Base-by-base conservation (phyloP, 1,140 invertebrate species). In the Euura lappo region DNA sequence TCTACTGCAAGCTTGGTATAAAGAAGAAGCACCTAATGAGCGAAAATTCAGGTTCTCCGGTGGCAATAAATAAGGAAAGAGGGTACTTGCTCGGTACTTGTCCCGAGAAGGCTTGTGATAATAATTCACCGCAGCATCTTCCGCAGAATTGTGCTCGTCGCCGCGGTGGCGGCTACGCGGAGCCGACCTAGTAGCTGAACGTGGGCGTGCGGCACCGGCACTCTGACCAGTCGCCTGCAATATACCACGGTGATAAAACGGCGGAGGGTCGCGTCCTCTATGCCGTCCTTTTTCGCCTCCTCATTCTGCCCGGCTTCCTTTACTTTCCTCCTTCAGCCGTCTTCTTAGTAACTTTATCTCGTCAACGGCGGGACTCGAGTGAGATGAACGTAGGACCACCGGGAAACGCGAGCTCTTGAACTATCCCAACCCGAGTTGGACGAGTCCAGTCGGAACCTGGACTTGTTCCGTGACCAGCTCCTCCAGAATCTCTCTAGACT, bases 291-390 rank as follows among this genome's bases (percentile, higher is more conserved):
- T n/a, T 11, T n/a, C 51, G 4, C 8, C 3, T 28, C 28, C 28
- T 28, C 28, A 28, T 28, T 28, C 28, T 28, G 28, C 28, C 28
- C 28, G 28, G 28, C 28, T 60, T 11, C 13, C 51, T 11, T 60
- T n/a, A 60, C 13, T 60, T n/a, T 60, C 8, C 51, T 60, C 51
- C 51, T 11, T n/a, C 51, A n/a, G 51, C 3, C 51, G 51, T 60
- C 51, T 60, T 60, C 51, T 60, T 60, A 60, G 51, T 60, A 60
- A 60, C 51, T 60, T 60, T 60, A 60, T 60, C 51, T 60, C 51
- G 51, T 60, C 51, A 60, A 60, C 51, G 51, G 3, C 13, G 13
- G 51, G 51, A 8, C 13, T 8, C 13, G 51, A n/a, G 28, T 28
- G 13, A 60, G 51, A 60, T 60, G 51, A n/a, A 60, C 51, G 51